Evolutionary conservation across 2,797 vertebrate species (phyloP), one percentile per base, ranked within the genome.

Genomic region (Harpagifer antarcticus): DNA sequence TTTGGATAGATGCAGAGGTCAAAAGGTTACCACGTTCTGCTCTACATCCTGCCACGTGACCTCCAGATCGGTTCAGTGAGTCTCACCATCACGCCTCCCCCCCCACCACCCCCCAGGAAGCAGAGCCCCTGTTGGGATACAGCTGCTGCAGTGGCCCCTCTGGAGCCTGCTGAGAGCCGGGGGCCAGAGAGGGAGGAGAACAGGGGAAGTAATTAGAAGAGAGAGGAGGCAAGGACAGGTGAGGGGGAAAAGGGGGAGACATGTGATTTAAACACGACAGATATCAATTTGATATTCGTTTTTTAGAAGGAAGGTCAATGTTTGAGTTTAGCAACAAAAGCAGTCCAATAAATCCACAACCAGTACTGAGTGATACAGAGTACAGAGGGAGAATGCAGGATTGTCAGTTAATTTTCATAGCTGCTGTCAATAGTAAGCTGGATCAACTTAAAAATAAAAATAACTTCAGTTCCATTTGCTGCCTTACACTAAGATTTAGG

Each of bases 131-230:
- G 53, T 50, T 40, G 53, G 47, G 61, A 54, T 62, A 20, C 58
- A 76, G 72, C 73, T 77, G 75, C 66, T 68, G 79, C 66, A 45
- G 78, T 5, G 2, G 47, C 60, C 59, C 61, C 73, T 12, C 3
- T 55, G 79, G 71, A 64, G 17, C 63, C 72, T 5, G 54, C 73
- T 62, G 59, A 48, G 60, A 61, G 33, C 64, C 9, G 1, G 37
- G 55, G 68, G 70, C 63, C 33, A 37, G 33, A 37, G 7, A 37
- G 42, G 65, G 61, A 33, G 60, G 58, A 47, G 40, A 47, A 4
- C 43, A 31, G 15, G 47, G 57, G 56, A 33, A 50, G 76, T 64
- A 60, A 68, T 72, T 59, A 73, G 72, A 68, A 44, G 49, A 44
- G 40, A 59, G 52, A 62, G 33, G 19, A 67, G 58, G 55, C 43